phyloP scores from a whole-genome alignment of 2,113 vertebrate species.

The Pongo pygmaeus region DNA sequence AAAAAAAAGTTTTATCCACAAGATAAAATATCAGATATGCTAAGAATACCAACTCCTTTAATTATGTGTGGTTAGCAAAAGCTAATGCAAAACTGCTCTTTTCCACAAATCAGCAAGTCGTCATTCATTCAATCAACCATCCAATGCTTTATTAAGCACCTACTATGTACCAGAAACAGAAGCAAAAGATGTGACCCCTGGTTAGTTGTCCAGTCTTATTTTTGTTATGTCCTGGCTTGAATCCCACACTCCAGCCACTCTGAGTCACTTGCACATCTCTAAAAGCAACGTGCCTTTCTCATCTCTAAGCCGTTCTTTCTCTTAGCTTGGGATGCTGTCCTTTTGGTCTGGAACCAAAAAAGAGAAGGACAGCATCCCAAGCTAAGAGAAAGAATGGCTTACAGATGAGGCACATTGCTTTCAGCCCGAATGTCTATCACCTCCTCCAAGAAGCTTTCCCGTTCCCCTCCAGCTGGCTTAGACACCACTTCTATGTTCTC shows the following conservation, averaged over 20 bases:
- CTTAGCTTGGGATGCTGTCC: background rate
- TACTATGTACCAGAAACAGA: background rate
- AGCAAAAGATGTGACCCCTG: background rate
- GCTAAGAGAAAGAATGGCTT: background rate
- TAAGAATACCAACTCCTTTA: background rate
- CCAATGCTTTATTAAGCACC: background rate
- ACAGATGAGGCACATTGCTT: background rate
- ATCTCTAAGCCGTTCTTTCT: background rate
- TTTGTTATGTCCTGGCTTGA: background rate
- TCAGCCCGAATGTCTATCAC: background rate
- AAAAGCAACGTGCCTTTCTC: background rate
- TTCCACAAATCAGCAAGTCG: background rate
- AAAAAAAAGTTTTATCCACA: background rate
- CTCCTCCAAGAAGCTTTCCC: background rate
- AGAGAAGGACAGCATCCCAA: background rate
- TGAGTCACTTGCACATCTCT: background rate
- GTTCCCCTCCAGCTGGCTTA: background rate
- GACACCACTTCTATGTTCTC: background rate
- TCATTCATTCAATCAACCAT: background rate
- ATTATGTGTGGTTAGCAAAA: background rate
- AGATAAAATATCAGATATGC: background rate
- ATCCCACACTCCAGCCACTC: background rate
- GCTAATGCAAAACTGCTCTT: background rate
- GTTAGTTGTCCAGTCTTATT: background rate
- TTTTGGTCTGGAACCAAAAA: background rate